Percentiles rank a stretch among this genome's conserved stretches.
phyloP scores from a whole-genome alignment of 2,113 vertebrate species.

The Chiloscyllium plagiosum region DNA sequence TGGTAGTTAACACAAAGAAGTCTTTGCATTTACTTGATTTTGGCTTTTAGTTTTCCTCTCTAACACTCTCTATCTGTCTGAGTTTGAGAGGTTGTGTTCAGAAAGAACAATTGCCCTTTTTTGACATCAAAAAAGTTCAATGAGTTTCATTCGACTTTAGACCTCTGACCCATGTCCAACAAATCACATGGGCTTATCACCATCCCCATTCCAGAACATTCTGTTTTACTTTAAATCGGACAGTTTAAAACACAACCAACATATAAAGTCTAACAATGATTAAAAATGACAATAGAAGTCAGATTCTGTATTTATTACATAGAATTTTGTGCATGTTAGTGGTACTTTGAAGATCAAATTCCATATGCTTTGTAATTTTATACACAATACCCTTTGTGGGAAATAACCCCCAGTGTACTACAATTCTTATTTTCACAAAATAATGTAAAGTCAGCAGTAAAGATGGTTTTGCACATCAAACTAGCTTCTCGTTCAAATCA shows the following conservation, averaged over 20 bases:
- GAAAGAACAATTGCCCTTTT: background rate
- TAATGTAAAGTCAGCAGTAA: background rate
- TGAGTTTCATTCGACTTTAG: background rate
- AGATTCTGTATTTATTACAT: background rate
- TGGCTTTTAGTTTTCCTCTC: background rate
- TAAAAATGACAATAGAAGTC: background rate
- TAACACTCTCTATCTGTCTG: background rate
- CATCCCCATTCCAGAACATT: background rate
- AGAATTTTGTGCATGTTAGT: background rate
- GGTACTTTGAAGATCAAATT: background rate
- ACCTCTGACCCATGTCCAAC: background rate
- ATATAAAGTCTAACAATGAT: background rate
- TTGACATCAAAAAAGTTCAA: background rate
- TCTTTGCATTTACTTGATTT: background rate
- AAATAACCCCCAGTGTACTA: background rate
- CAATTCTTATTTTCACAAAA: background rate
- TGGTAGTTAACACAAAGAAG: background rate
- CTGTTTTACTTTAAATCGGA: background rate
- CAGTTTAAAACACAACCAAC: background rate
- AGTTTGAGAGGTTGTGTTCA: background rate
- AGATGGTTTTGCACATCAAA: background rate
- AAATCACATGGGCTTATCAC: background rate
- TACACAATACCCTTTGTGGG: background rate
- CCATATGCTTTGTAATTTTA: background rate
- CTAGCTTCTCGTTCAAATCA: background rate